A percentile compares a stretch with the other conserved stretches of the same genome.
Evolutionary conservation across 2,888 invertebrate species (phyloP).

Genomic region (Agrochola litura): DNA sequence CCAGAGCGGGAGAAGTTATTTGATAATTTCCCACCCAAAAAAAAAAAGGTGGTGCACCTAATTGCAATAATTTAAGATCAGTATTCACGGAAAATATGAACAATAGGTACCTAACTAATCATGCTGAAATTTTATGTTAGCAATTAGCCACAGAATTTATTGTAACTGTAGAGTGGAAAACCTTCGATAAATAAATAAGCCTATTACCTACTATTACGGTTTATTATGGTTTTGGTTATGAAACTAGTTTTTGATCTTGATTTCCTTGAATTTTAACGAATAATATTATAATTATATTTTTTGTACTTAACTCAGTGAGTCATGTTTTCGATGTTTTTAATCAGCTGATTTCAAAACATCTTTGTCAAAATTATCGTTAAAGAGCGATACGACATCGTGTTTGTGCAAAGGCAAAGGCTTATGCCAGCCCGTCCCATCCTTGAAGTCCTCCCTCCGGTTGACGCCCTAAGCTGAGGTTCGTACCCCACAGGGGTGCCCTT

Average conservation of each 20-base stretch:
- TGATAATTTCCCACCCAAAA: no score
- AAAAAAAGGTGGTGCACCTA: background rate
- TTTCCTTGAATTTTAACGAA: background rate
- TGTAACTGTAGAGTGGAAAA: slow-evolving; percentile 4
- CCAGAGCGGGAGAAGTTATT: no score
- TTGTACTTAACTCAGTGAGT: background rate
- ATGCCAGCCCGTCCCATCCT: no score
- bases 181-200: no score
- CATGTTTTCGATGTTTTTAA: background rate
- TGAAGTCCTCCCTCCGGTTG: no score
- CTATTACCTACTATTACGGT: background rate
- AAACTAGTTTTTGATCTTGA: background rate
- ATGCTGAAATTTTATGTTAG: background rate
- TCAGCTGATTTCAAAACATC: background rate
- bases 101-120: background rate
- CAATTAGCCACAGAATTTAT: slow-evolving; percentile 4
- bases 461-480: no score
- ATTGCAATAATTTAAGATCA: background rate
- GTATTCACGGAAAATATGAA: background rate
- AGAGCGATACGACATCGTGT: background rate
- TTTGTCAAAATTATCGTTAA: background rate
- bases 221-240: background rate
- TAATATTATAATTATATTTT: background rate
- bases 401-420: background rate
- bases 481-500: no score